phyloP scores from a whole-genome alignment of 2,888 invertebrate genomes.

The Phymatocera aterrima region DNA sequence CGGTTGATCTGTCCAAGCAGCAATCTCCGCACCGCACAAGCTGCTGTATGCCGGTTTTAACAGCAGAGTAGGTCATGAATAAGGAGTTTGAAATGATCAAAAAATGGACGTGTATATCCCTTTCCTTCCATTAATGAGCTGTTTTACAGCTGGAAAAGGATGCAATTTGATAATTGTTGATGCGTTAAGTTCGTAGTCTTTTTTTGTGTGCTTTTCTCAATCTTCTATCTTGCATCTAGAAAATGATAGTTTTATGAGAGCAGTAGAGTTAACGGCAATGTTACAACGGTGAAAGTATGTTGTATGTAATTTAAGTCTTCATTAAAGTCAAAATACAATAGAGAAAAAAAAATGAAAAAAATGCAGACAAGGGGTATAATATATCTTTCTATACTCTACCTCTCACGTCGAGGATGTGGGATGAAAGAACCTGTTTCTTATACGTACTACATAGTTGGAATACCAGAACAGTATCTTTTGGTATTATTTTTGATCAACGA shows the following conservation, averaged over 20 bases:
- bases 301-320: conserved; percentile 51
- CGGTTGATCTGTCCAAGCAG: conserved; percentile 74
- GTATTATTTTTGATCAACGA: background rate
- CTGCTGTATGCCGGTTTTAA: conserved; percentile 70
- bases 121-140: conserved; percentile 28
- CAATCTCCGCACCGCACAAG: conserved; percentile 70
- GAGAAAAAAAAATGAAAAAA: conserved; percentile 35
- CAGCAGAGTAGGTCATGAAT: conserved; percentile 63
- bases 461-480: background rate
- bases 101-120: conserved; percentile 39
- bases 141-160: conserved; percentile 1
- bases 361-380: too few species aligned
- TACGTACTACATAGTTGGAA: background rate
- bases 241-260: conserved; percentile 14
- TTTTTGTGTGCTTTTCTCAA: conserved; percentile 41
- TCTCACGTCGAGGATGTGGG: background rate
- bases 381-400: conserved; percentile 44
- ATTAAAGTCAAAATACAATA: conserved; percentile 49
- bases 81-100: conserved; percentile 30
- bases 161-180: conserved; percentile 33
- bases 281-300: conserved; percentile 23
- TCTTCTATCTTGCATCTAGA: conserved; percentile 14
- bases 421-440: background rate
- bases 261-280: conserved; percentile 25
- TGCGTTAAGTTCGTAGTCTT: conserved; percentile 51